Percentiles rank a stretch among this genome's conserved stretches.
Evolutionary conservation across 2,797 vertebrate species (phyloP).

Genomic region (Toxotes lorentzi): DNA sequence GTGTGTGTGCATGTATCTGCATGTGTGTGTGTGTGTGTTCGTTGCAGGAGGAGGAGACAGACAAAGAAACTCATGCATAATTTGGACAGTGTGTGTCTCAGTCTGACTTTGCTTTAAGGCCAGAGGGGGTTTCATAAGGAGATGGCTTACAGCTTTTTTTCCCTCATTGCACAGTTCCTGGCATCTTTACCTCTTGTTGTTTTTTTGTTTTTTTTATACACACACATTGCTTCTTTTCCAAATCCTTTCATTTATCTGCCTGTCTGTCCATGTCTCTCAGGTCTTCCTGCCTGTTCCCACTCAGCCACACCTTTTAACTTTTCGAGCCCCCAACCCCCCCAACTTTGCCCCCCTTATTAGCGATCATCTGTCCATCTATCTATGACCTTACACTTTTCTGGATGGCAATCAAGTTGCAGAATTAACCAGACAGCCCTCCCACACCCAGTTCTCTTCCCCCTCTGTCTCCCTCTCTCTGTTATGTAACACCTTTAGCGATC

Average conservation of each 20-base stretch:
- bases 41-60: constrained; percentile 44
- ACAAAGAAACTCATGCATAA: constrained; percentile 72
- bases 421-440: constrained; percentile 54
- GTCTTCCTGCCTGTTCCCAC: constrained; percentile 47
- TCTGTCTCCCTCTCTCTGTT: constrained; percentile 54
- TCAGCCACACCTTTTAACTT: constrained; percentile 41
- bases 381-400: constrained; percentile 45
- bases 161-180: constrained; percentile 31
- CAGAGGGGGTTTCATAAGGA: constrained; percentile 40
- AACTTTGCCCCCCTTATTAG: neutral
- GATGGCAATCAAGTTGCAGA: constrained; percentile 42
- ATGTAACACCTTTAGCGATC: constrained; percentile 65
- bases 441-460: constrained; percentile 35
- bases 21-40: constrained; percentile 14
- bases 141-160: constrained; percentile 35
- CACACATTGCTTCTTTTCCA: constrained; percentile 15
- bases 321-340: no score
- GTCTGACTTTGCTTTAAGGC: constrained; percentile 54
- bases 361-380: constrained; percentile 12
- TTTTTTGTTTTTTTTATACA: neutral
- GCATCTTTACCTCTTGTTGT: constrained; percentile 20
- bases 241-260: constrained; percentile 49
- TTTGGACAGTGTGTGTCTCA: constrained; percentile 52
- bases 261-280: constrained; percentile 19
- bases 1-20: constrained; percentile 13